A percentile compares a stretch with the other conserved stretches of the same genome.
Conservation (phyloP, 2,113 vertebrate species). For the Mormoops blainvillei region DNA sequence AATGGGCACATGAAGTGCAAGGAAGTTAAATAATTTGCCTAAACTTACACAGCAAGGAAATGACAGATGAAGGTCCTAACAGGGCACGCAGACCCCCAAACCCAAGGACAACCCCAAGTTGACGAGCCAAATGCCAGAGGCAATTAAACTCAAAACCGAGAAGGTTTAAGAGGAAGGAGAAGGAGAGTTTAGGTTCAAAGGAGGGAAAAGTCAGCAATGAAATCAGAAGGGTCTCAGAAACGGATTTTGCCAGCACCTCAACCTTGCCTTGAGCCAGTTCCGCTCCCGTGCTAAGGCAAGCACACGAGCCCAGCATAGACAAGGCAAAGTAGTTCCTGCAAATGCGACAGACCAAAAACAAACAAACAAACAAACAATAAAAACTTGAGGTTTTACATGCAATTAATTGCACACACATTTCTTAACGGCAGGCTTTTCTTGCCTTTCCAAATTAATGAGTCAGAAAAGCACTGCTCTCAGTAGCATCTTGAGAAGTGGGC, state of each 20-base stretch:
- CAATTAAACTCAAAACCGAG: not conserved
- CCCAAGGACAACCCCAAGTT: not conserved
- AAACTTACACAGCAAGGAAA: not conserved
- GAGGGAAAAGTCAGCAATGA: not conserved
- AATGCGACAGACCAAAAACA: not conserved
- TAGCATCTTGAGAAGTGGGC: constrained; percentile 47
- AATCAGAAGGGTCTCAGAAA: not conserved
- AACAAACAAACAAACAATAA: not conserved
- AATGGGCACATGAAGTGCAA: not conserved
- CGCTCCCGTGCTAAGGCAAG: not conserved
- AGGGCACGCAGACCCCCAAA: not conserved
- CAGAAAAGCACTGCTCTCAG: constrained; percentile 59
- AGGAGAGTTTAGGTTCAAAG: not conserved
- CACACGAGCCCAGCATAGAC: not conserved
- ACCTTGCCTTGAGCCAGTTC: not conserved
- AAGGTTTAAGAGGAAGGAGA: not conserved
- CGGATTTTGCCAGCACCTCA: not conserved
- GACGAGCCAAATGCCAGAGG: not conserved
- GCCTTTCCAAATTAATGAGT: constrained; percentile 68
- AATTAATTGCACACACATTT: constrained; percentile 67
- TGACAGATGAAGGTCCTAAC: not conserved
- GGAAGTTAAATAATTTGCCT: not conserved
- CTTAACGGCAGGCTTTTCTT: constrained; percentile 47
- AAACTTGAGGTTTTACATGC: constrained; percentile 49
- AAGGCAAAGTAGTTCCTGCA: not conserved